Conservation (phyloP, 2,113 vertebrate species). For the Ammodytes marinus region DNA sequence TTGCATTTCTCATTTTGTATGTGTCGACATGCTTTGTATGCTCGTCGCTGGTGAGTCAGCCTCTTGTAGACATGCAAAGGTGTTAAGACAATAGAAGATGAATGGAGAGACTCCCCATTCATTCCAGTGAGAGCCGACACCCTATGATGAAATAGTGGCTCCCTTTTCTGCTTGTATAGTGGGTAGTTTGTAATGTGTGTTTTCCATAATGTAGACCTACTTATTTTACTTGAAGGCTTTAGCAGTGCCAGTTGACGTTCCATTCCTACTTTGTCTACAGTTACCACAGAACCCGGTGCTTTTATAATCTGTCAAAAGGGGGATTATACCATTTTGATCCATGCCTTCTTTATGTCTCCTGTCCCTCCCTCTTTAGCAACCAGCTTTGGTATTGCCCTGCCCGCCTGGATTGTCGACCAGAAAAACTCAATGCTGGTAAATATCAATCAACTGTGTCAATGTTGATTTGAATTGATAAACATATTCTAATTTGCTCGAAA, state of each 20-base stretch:
- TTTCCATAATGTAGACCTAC: background rate
- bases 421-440: slow-evolving; percentile 98
- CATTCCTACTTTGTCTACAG: background rate
- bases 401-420: slow-evolving; percentile 99
- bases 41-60: slow-evolving; percentile 2
- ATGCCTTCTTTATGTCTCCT: background rate
- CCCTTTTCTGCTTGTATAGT: background rate
- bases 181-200: background rate
- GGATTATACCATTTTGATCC: slow-evolving; percentile 1
- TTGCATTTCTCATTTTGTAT: background rate
- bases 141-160: background rate
- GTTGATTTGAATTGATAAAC: background rate
- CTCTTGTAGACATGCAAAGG: background rate
- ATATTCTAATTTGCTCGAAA: background rate
- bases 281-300: background rate
- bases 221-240: too few relatives aligned
- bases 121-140: slow-evolving; percentile 9
- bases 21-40: background rate
- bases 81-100: background rate
- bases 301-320: background rate
- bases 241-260: background rate
- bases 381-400: slow-evolving; percentile 96
- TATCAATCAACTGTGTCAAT: slow-evolving; percentile 6
- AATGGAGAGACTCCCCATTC: background rate
- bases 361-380: slow-evolving; percentile 84